Evolutionary conservation across 2,113 vertebrate genomes (phyloP).

Genomic region (Ploceus nigricollis): DNA sequence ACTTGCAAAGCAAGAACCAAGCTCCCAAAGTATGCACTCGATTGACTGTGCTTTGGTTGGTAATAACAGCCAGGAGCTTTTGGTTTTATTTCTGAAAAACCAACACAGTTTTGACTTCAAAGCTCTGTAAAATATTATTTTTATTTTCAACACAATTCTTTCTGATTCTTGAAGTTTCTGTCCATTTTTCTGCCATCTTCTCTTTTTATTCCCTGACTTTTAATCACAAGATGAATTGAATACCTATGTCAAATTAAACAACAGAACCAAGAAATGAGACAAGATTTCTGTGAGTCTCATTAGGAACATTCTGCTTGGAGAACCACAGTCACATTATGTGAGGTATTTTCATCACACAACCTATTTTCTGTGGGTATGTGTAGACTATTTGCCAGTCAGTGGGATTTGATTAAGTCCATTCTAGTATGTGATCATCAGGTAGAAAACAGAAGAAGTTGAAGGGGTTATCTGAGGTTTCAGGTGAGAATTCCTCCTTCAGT

Average conservation of each 20-base stretch:
- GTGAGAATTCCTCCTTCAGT: not conserved
- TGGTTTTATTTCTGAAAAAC: not conserved
- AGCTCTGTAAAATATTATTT: not conserved
- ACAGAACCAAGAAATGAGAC: not conserved
- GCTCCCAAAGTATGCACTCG: accelerated
- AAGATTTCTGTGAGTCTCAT: not conserved
- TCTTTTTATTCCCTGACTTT: not conserved
- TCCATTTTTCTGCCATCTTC: not conserved
- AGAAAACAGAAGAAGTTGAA: not conserved
- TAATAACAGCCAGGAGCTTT: not conserved
- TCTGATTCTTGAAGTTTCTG: not conserved
- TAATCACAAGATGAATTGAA: not conserved
- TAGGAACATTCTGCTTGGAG: not conserved
- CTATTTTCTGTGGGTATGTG: not conserved
- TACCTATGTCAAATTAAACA: not conserved
- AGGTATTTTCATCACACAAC: not conserved
- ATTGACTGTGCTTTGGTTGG: not conserved
- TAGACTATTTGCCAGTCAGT: not conserved
- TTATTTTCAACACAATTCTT: not conserved
- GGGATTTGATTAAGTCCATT: not conserved
- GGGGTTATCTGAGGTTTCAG: not conserved
- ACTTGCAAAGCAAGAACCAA: not conserved
- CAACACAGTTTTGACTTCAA: not conserved
- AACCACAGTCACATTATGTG: accelerated
- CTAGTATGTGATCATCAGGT: not conserved